Conservation (phyloP, 2,113 vertebrate species). For the Grammomys dolichurus region DNA sequence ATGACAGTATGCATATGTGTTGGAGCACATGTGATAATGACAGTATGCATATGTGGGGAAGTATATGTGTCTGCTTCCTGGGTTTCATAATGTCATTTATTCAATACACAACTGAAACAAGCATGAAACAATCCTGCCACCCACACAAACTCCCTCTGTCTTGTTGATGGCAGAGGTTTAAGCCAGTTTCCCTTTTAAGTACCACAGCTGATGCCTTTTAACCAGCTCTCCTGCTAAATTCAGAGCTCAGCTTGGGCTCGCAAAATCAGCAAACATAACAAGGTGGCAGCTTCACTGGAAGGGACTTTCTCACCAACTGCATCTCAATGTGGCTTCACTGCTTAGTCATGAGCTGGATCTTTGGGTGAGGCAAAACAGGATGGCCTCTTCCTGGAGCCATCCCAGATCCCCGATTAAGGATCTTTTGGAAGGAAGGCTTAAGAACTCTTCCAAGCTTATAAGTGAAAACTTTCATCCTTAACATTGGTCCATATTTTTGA, state of each 20-base stretch:
- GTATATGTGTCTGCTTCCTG: neutral
- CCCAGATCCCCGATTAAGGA: neutral
- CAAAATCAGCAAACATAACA: neutral
- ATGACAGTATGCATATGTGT: no score
- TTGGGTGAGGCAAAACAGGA: neutral
- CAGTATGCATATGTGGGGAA: neutral
- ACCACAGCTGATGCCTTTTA: conserved; percentile 9
- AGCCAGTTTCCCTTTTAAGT: conserved; percentile 3
- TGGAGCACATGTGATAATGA: neutral
- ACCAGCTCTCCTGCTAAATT: neutral
- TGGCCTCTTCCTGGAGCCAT: neutral
- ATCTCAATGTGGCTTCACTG: neutral
- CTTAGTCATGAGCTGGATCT: neutral
- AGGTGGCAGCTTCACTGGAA: neutral
- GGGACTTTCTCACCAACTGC: neutral
- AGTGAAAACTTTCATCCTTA: neutral
- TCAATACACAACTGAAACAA: neutral
- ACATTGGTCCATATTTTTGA: neutral
- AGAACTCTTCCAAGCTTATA: neutral
- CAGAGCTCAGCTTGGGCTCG: neutral
- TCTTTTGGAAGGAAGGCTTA: conserved; percentile 16
- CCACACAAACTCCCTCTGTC: conserved; percentile 4
- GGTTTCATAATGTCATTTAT: conserved; percentile 35
- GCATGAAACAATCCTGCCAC: conserved; percentile 9
- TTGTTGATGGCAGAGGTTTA: conserved; percentile 32